A percentile compares a stretch with the other conserved stretches of the same genome.
These are phyloP conservation scores for Hyperoodon ampullatus DNA, from an alignment of 2,113 vertebrate genomes.

Conservation along the genomic window DNA sequence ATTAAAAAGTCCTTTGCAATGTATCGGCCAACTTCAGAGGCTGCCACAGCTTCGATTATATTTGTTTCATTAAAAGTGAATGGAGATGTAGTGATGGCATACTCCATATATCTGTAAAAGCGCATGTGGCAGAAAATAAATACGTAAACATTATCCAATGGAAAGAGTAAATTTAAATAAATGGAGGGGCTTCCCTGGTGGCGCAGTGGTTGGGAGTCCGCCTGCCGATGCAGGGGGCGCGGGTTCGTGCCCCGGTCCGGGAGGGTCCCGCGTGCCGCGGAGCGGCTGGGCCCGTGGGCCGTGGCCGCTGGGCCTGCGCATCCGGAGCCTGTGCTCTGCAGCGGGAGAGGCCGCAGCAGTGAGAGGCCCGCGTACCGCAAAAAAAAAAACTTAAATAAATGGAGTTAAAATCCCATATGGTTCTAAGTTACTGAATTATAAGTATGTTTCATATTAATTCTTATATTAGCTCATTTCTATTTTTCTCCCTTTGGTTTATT, in stretches of 20 bases:
- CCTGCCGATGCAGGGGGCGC: too few species aligned
- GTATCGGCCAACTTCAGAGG: conserved; percentile 80
- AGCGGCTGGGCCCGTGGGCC: too few species aligned
- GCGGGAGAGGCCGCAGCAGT: too few species aligned
- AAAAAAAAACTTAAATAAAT: not conserved
- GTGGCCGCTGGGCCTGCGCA: too few species aligned
- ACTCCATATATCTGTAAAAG: conserved; percentile 84
- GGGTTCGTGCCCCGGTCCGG: too few species aligned
- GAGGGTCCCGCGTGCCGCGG: too few species aligned
- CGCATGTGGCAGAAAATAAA: conserved; percentile 22
- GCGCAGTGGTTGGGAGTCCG: too few species aligned
- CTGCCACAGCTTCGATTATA: conserved; percentile 69
- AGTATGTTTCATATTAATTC: not conserved
- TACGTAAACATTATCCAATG: not conserved
- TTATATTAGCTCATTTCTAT: not conserved
- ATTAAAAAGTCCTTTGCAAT: conserved; percentile 86
- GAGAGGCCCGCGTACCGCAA: too few species aligned
- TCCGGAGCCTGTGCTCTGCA: too few species aligned
- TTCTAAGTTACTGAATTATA: not conserved
- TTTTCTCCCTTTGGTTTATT: not conserved
- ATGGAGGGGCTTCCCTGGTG: not conserved
- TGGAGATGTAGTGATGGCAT: conserved; percentile 66
- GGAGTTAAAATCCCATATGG: not conserved
- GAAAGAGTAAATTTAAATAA: not conserved
- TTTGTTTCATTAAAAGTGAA: conserved; percentile 62